Percentiles rank a stretch among this genome's conserved stretches.
These are phyloP conservation scores for Troilus luridus DNA, from an alignment of 2,888 invertebrate genomes.

Conservation along the genomic window DNA sequence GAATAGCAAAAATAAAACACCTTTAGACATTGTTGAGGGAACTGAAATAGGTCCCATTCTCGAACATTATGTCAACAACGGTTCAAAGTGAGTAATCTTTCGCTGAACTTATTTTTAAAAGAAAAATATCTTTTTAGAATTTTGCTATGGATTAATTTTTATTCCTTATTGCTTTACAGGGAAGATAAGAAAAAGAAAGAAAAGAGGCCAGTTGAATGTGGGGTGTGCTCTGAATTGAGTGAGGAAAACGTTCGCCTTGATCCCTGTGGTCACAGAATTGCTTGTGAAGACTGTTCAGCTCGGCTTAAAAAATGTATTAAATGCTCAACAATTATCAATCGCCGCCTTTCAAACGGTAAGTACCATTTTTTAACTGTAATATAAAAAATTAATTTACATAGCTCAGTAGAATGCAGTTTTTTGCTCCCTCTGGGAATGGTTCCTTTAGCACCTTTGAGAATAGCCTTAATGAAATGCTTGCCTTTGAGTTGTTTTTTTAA, in stretches of 20 bases:
- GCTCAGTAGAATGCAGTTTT: no score
- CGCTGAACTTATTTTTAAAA: neutral
- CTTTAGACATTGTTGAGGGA: conserved; percentile 75
- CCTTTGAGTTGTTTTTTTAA: no score
- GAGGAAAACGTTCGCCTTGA: conserved; percentile 77
- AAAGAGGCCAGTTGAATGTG: conserved; percentile 73
- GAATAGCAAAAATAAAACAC: conserved; percentile 79
- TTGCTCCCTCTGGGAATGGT: no score
- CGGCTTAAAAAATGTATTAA: conserved; percentile 84
- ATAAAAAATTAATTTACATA: no score
- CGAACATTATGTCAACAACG: conserved; percentile 48
- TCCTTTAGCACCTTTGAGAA: no score
- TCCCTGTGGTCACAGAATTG: conserved; percentile 82
- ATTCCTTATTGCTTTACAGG: neutral
- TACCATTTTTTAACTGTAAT: no score
- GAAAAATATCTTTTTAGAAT: neutral
- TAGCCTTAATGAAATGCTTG: no score
- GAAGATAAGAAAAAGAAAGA: conserved; percentile 52
- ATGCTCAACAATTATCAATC: conserved; percentile 76
- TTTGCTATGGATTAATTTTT: neutral
- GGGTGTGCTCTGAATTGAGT: conserved; percentile 80
- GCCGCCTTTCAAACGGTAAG: conserved; percentile 72
- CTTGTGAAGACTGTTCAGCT: conserved; percentile 82
- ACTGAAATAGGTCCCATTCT: conserved; percentile 35
- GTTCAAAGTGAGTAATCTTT: conserved; percentile 52